Conservation (phyloP, 2,797 vertebrate genomes). For the Tapirus indicus region DNA sequence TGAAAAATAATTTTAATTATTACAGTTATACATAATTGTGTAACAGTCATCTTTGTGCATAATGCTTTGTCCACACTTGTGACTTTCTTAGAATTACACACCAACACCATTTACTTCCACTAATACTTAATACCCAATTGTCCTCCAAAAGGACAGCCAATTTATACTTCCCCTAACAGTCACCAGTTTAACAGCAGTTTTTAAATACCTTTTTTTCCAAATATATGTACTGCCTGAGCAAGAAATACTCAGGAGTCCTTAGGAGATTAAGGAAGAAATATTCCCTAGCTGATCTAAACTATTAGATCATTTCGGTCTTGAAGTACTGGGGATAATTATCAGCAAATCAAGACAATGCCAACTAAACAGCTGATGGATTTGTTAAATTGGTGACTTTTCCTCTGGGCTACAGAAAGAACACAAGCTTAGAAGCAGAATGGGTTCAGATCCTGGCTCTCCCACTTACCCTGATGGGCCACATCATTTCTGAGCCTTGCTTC, state of each 20-base stretch:
- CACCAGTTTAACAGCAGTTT: neutral
- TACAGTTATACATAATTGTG: neutral
- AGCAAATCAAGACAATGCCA: neutral
- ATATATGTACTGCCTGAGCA: neutral
- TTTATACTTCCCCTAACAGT: fast-evolving
- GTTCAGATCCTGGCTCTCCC: neutral
- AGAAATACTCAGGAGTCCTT: neutral
- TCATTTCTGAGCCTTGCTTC: neutral
- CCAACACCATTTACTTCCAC: neutral
- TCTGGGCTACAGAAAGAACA: too few relatives aligned
- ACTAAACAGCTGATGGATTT: neutral
- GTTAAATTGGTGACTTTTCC: neutral
- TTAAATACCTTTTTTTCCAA: neutral
- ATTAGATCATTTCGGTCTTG: too few relatives aligned
- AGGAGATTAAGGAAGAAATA: neutral
- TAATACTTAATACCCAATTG: neutral
- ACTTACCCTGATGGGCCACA: fast-evolving
- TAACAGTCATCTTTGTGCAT: neutral
- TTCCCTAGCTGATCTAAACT: neutral
- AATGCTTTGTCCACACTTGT: neutral
- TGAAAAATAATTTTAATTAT: neutral
- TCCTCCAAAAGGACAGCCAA: neutral
- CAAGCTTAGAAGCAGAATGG: neutral
- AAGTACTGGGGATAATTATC: too few relatives aligned
- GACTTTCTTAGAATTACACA: neutral